A percentile compares a stretch with the other conserved stretches of the same genome.
These are phyloP conservation scores for Stenotaenia linearis DNA, from an alignment of 2,888 invertebrate genomes.

Conservation along the genomic window DNA sequence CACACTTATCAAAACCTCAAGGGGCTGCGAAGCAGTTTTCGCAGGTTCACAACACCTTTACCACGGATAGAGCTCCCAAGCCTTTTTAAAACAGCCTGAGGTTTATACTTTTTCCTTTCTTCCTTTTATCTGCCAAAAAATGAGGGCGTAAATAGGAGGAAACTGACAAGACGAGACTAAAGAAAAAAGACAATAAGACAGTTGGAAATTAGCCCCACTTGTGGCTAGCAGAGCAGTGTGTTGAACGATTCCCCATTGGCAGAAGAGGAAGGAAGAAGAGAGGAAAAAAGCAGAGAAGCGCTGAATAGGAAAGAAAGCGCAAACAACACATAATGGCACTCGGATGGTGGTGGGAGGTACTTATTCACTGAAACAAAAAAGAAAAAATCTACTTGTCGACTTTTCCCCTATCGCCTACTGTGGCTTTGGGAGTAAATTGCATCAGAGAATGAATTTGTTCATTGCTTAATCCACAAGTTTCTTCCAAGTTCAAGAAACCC, in stretches of 20 bases:
- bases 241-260: slow-evolving; percentile 8
- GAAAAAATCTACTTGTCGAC: background rate
- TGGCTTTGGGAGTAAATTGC: slow-evolving; percentile 17
- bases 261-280: background rate
- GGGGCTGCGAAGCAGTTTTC: background rate
- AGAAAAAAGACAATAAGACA: background rate
- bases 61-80: background rate
- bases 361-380: slow-evolving; percentile 16
- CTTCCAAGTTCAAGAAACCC: background rate
- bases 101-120: background rate
- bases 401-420: background rate
- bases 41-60: slow-evolving; percentile 2
- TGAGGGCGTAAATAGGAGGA: background rate
- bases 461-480: slow-evolving; percentile 19
- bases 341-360: slow-evolving; percentile 21
- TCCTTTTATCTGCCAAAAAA: background rate
- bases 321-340: slow-evolving; percentile 23
- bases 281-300: background rate
- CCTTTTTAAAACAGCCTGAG: background rate
- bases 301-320: slow-evolving; percentile 1
- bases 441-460: slow-evolving; percentile 8
- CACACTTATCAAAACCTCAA: background rate
- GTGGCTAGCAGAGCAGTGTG: slow-evolving; percentile 5
- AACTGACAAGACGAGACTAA: background rate
- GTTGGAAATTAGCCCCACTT: slow-evolving; percentile 8